Evolutionary conservation across 2,888 invertebrate genomes (phyloP).

Genomic region (Cerastoderma edule): DNA sequence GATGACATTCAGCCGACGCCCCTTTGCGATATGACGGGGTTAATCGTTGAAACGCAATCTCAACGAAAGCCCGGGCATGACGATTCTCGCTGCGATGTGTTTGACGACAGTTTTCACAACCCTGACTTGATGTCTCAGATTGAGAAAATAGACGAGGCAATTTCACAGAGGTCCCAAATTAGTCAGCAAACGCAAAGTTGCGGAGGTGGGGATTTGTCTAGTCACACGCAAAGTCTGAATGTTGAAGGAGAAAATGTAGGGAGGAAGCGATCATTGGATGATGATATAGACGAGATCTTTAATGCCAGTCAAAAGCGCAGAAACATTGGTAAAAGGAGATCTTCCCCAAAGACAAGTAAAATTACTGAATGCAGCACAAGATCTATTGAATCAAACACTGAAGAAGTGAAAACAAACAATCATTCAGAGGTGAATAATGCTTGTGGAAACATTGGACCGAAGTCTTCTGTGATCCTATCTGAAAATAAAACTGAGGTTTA

Average conservation of each 20-base stretch:
- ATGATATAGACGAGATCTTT: conserved; percentile 43
- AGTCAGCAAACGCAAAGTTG: background rate
- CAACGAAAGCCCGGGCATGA: conserved; percentile 10
- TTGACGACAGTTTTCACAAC: conserved; percentile 48
- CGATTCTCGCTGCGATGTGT: conserved; percentile 46
- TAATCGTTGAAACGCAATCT: conserved; percentile 50
- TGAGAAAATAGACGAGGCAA: background rate
- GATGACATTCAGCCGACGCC: conserved; percentile 21
- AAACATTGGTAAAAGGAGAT: conserved; percentile 3
- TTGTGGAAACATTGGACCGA: too few relatives aligned
- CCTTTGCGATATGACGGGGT: conserved; percentile 50
- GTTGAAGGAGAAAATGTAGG: background rate
- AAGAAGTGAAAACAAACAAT: background rate
- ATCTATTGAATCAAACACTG: background rate
- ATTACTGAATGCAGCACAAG: background rate
- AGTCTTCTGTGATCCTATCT: too few relatives aligned
- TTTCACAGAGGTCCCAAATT: background rate
- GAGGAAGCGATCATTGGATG: conserved; percentile 34
- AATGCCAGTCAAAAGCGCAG: conserved; percentile 37
- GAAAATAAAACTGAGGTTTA: too few relatives aligned
- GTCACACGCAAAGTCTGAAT: conserved; percentile 43
- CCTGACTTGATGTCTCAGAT: conserved; percentile 18
- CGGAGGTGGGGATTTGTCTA: conserved; percentile 20
- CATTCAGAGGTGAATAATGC: background rate
- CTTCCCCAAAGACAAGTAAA: background rate